A percentile compares a stretch with the other conserved stretches of the same genome.
Conservation (phyloP, 2,113 vertebrate species). For the Raja brachyura region DNA sequence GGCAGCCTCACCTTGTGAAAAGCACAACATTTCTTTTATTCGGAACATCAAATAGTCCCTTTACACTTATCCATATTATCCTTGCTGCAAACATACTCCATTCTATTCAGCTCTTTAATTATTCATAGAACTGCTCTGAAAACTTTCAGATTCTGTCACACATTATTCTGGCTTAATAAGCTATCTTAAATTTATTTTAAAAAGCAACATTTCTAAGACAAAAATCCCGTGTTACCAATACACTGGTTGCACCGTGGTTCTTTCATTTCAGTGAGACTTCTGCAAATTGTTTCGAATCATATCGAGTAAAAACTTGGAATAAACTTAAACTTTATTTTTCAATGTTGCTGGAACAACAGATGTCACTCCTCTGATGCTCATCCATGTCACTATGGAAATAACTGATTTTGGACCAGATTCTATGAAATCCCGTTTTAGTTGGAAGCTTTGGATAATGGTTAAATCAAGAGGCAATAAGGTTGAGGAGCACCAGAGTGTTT, state of each 20-base stretch:
- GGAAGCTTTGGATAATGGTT: background rate
- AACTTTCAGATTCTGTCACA: background rate
- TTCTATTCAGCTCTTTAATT: slow-evolving; percentile 1
- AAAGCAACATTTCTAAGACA: slow-evolving; percentile 2
- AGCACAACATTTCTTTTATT: background rate
- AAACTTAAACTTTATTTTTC: no score
- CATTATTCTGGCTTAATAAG: background rate
- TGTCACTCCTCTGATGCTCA: background rate
- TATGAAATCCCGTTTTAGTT: background rate
- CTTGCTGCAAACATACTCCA: background rate
- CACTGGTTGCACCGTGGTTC: background rate
- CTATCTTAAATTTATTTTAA: background rate
- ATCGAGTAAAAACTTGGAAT: no score
- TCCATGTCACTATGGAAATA: background rate
- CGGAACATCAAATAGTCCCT: background rate
- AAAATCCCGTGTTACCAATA: background rate
- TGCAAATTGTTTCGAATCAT: no score
- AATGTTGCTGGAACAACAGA: background rate
- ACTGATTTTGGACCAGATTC: background rate
- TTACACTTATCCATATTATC: background rate
- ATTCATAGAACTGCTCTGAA: background rate
- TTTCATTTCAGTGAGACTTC: background rate
- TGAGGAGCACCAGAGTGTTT: background rate
- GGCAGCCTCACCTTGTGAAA: background rate
- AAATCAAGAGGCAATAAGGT: background rate